Percentiles rank a stretch among this genome's conserved stretches.
Evolutionary conservation across 1,140 invertebrate genomes (phyloP).

Genomic region (Philopotamus ludificatus): DNA sequence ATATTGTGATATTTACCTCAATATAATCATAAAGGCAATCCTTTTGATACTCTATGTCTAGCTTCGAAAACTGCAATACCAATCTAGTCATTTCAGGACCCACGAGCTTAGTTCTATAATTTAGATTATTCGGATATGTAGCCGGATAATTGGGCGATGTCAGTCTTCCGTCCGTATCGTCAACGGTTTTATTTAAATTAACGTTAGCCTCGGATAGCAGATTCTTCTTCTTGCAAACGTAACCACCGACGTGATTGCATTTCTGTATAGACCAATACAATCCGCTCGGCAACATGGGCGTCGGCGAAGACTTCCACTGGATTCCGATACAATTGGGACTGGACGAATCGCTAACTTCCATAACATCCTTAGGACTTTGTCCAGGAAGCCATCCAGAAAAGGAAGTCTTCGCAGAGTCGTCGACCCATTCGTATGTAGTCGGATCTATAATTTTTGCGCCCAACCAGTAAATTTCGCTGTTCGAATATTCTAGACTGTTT

Average conservation of each 20-base stretch:
- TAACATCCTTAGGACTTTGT: slow-evolving; percentile 47
- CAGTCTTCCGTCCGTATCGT: slow-evolving; percentile 52
- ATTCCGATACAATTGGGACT: slow-evolving; percentile 57
- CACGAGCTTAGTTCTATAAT: slow-evolving; percentile 63
- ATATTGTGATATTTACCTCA: slow-evolving; percentile 53
- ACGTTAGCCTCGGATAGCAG: slow-evolving; percentile 45
- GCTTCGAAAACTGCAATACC: slow-evolving; percentile 63
- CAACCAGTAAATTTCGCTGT: slow-evolving; percentile 68
- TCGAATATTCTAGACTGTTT: slow-evolving; percentile 65
- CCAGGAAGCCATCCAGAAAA: slow-evolving; percentile 62
- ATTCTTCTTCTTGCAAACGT: slow-evolving; percentile 59
- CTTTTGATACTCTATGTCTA: slow-evolving; percentile 71
- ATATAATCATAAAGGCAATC: slow-evolving; percentile 78
- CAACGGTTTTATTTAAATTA: slow-evolving; percentile 49
- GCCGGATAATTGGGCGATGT: slow-evolving; percentile 65
- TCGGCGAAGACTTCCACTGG: slow-evolving; percentile 62
- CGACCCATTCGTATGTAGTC: slow-evolving; percentile 59
- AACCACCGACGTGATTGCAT: slow-evolving; percentile 62
- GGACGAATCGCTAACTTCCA: slow-evolving; percentile 45
- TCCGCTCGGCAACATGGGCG: slow-evolving; percentile 60
- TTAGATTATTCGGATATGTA: slow-evolving; percentile 66
- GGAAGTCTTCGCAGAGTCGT: slow-evolving; percentile 55
- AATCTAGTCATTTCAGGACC: slow-evolving; percentile 63
- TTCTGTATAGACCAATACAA: slow-evolving; percentile 63
- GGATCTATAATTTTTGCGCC: slow-evolving; percentile 52